A percentile compares a stretch with the other conserved stretches of the same genome.
Evolutionary conservation across 2,797 vertebrate species (phyloP).

Genomic region (Iguana delicatissima): DNA sequence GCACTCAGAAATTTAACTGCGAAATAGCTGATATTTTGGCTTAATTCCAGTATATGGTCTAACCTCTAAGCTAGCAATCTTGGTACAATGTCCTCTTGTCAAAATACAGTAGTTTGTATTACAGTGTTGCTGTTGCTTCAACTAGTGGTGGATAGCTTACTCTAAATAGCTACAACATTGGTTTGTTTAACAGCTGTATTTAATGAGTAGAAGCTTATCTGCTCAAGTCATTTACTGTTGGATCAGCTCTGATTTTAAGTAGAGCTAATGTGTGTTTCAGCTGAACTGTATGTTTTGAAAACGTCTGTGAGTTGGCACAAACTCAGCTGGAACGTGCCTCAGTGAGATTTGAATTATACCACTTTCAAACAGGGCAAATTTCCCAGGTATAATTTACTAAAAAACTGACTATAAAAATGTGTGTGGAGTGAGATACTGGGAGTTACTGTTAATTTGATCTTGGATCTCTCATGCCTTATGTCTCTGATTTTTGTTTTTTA

Average conservation of each 20-base stretch:
- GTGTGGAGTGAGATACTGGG: slow-evolving; percentile 2
- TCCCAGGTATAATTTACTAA: slow-evolving; percentile 26
- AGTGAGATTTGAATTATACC: slow-evolving; percentile 36
- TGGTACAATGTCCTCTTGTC: slow-evolving; percentile 70
- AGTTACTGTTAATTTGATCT: slow-evolving; percentile 12
- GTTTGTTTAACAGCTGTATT: slow-evolving; percentile 26
- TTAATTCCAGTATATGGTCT: slow-evolving; percentile 69
- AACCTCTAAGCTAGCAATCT: slow-evolving; percentile 75
- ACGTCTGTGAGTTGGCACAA: slow-evolving; percentile 38
- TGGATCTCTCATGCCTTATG: not conserved
- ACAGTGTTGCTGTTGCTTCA: slow-evolving; percentile 51
- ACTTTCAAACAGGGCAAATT: slow-evolving; percentile 34
- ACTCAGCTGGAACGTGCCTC: slow-evolving; percentile 26
- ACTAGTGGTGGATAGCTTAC: slow-evolving; percentile 47
- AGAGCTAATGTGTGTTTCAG: slow-evolving; percentile 17
- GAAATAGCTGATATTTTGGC: slow-evolving; percentile 68
- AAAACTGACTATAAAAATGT: slow-evolving; percentile 8
- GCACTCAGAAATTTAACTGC: slow-evolving; percentile 56
- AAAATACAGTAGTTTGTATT: slow-evolving; percentile 57
- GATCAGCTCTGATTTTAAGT: not conserved
- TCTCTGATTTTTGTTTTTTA: not conserved
- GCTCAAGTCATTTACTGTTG: slow-evolving; percentile 32
- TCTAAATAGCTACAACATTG: slow-evolving; percentile 25
- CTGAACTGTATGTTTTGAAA: slow-evolving; percentile 41
- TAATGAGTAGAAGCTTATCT: slow-evolving; percentile 30